Percentiles rank a stretch among this genome's conserved stretches.
Conservation (phyloP, 2,797 vertebrate genomes). For the Philypnodon macrostomus region DNA sequence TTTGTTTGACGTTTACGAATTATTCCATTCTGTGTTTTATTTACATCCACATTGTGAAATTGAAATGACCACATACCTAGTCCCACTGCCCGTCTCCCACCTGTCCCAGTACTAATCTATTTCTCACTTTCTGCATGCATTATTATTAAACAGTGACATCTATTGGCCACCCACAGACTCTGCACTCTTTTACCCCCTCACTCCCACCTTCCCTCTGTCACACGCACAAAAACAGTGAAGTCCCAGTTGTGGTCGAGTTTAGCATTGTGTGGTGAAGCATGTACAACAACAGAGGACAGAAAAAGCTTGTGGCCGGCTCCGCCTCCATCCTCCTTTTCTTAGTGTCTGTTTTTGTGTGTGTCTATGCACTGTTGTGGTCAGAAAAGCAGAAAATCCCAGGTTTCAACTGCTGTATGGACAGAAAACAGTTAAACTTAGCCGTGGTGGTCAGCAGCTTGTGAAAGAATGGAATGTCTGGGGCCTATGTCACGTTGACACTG, state of each 20-base stretch:
- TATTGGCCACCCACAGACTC: constrained; percentile 30
- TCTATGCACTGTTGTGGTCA: constrained; percentile 47
- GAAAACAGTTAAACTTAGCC: constrained; percentile 43
- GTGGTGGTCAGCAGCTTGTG: constrained; percentile 39
- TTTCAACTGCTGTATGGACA: constrained; percentile 36
- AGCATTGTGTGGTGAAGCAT: constrained; percentile 53
- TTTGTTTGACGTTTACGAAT: too few species aligned
- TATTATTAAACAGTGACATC: constrained; percentile 52
- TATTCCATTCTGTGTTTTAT: too few species aligned
- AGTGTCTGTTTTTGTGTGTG: constrained; percentile 11
- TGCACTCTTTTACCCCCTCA: constrained; percentile 27
- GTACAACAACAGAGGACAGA: constrained; percentile 65
- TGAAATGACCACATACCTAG: too few species aligned
- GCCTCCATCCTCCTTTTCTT: constrained; percentile 5
- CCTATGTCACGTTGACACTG: constrained; percentile 10
- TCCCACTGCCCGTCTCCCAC: not conserved
- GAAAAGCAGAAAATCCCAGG: constrained; percentile 30
- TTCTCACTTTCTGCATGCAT: not conserved
- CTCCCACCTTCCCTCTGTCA: constrained; percentile 10
- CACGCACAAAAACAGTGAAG: constrained; percentile 30
- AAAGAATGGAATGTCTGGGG: constrained; percentile 22
- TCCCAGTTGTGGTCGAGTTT: constrained; percentile 47
- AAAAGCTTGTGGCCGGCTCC: constrained; percentile 64
- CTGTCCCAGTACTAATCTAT: not conserved
- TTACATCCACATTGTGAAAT: not conserved